These are phyloP conservation scores for Choreutis nemorana DNA, from an alignment of 2,888 invertebrate genomes.

Conservation along the genomic window DNA sequence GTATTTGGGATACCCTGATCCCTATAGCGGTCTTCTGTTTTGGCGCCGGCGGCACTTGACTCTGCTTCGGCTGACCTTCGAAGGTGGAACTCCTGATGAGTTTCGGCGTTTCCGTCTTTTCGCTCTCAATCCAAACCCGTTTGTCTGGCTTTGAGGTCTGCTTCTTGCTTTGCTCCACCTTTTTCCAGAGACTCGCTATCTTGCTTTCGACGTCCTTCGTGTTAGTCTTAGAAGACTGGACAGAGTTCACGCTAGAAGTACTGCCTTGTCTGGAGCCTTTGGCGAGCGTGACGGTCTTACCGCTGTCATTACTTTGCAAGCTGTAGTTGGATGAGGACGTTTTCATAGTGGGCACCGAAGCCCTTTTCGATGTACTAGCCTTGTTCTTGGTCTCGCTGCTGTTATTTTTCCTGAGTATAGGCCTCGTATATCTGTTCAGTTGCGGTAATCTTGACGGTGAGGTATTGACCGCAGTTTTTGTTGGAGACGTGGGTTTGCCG, in stretches of 20 bases:
- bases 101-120: conserved; percentile 41
- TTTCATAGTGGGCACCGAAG: conserved; percentile 39
- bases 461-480: conserved; percentile 31
- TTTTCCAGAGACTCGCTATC: conserved; percentile 83
- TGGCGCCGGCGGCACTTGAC: conserved; percentile 33
- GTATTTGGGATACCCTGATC: conserved; percentile 51
- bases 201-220: conserved; percentile 77
- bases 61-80: conserved; percentile 60
- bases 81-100: conserved; percentile 72
- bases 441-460: conserved; percentile 55
- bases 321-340: conserved; percentile 65
- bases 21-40: conserved; percentile 59
- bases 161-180: conserved; percentile 74
- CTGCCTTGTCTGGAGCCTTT: conserved; percentile 43
- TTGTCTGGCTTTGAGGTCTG: conserved; percentile 66
- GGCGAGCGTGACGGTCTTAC: conserved; percentile 45
- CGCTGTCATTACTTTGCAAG: conserved; percentile 61
- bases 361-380: conserved; percentile 22
- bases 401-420: conserved; percentile 25
- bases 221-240: conserved; percentile 57
- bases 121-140: conserved; percentile 66
- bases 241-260: conserved; percentile 69
- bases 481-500: conserved; percentile 26
- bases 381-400: conserved; percentile 23
- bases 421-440: conserved; percentile 28